phyloP scores from a whole-genome alignment of 1,140 invertebrate genomes.

The Drosophila sturtevanti region DNA sequence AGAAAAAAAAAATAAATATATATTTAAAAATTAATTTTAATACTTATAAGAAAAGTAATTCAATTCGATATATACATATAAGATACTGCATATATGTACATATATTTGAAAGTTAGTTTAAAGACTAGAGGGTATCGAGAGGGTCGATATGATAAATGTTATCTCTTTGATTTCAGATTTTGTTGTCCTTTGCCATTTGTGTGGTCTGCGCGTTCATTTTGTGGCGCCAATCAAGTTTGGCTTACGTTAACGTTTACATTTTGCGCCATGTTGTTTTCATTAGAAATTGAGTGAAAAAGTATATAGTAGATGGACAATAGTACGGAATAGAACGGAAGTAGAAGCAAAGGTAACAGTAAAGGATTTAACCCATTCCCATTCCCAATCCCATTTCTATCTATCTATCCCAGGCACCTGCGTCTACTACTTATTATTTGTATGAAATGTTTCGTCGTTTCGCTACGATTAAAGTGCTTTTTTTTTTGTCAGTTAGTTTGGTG shows the following conservation, averaged over 20 bases:
- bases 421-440: no score
- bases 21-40: background rate
- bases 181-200: constrained; percentile 27
- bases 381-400: background rate
- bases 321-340: no score
- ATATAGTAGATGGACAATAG: no score
- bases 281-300: constrained; percentile 46
- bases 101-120: background rate
- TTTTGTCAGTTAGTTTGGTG: background rate
- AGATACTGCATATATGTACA: no score
- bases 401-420: no score
- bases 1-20: background rate
- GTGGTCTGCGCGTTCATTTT: constrained; percentile 10
- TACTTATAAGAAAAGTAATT: no score
- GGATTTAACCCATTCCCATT: background rate
- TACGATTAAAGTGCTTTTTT: no score
- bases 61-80: no score
- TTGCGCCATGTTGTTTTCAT: constrained; percentile 77
- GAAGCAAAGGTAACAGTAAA: constrained; percentile 1
- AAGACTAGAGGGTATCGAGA: background rate
- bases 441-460: no score
- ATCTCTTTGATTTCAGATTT: background rate
- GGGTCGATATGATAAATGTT: background rate
- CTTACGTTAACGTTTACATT: constrained; percentile 77
- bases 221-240: constrained; percentile 78